Evolutionary conservation across 2,797 vertebrate genomes (phyloP).

Genomic region (Cetoscarus ocellatus): DNA sequence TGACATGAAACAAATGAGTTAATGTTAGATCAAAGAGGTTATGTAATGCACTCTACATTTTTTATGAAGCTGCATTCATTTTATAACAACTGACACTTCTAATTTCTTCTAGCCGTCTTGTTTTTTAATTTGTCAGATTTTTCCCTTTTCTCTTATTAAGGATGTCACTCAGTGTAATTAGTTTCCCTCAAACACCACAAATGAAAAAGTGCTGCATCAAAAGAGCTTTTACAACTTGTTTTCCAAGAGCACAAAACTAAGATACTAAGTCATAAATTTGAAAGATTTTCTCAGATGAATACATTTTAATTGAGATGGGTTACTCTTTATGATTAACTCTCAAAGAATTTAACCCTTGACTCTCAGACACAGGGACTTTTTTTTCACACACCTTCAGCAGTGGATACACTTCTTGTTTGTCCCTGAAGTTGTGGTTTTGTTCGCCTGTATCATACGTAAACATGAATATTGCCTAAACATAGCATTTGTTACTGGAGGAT

Average conservation of each 20-base stretch:
- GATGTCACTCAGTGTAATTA: neutral
- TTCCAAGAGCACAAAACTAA: too few relatives aligned
- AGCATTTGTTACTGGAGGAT: too few relatives aligned
- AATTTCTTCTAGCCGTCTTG: neutral
- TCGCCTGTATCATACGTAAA: too few relatives aligned
- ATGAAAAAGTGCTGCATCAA: neutral
- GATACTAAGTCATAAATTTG: too few relatives aligned
- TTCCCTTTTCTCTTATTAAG: neutral
- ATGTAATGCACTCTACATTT: neutral
- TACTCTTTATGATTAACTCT: neutral
- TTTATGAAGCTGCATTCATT: neutral
- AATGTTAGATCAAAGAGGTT: neutral
- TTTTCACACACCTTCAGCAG: too few relatives aligned
- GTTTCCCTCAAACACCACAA: neutral
- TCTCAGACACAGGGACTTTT: too few relatives aligned
- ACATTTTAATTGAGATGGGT: neutral
- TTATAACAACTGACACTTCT: neutral
- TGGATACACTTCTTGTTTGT: too few relatives aligned
- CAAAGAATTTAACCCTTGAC: too few relatives aligned
- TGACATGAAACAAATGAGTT: neutral
- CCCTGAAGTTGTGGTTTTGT: too few relatives aligned
- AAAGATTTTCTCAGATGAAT: too few relatives aligned
- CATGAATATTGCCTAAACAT: too few relatives aligned
- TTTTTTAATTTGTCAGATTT: neutral
- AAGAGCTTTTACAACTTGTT: neutral